Percentiles rank a stretch among this genome's conserved stretches.
These are phyloP conservation scores for Entomobrya multifasciata DNA, from an alignment of 2,888 invertebrate genomes.

Conservation along the genomic window DNA sequence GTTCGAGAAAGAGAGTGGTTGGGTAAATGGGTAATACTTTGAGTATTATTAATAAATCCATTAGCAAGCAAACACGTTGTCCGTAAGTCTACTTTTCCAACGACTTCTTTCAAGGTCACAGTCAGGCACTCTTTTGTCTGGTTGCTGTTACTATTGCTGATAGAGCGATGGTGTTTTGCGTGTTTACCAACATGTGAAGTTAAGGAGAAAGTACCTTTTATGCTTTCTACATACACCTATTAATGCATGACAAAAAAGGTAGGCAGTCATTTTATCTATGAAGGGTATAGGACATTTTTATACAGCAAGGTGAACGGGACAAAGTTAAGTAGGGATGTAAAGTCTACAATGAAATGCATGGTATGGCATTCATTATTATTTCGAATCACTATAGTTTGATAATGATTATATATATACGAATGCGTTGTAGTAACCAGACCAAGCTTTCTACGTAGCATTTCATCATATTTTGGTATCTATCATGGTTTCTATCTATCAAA, in stretches of 20 bases:
- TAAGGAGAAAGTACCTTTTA: conserved; percentile 5
- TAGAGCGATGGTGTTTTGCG: background rate
- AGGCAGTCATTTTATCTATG: background rate
- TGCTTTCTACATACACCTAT: background rate
- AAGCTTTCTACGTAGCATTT: no score
- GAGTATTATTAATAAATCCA: conserved; percentile 40
- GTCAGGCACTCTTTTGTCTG: conserved; percentile 33
- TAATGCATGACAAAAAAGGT: background rate
- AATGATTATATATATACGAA: no score
- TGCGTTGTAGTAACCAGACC: no score
- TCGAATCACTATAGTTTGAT: no score
- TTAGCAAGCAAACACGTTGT: conserved; percentile 48
- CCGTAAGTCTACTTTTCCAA: conserved; percentile 30
- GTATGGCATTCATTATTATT: no score
- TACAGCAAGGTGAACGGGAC: background rate
- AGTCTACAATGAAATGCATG: background rate
- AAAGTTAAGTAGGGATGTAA: background rate
- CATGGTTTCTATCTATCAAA: no score
- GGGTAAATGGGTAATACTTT: background rate
- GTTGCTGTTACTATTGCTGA: background rate
- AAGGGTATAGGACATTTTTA: background rate
- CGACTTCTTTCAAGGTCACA: conserved; percentile 54
- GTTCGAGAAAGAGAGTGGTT: no score
- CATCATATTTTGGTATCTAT: no score
- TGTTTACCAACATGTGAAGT: no score